Evolutionary conservation across 2,888 invertebrate species (phyloP).

Genomic region (Syrista parreyssii): DNA sequence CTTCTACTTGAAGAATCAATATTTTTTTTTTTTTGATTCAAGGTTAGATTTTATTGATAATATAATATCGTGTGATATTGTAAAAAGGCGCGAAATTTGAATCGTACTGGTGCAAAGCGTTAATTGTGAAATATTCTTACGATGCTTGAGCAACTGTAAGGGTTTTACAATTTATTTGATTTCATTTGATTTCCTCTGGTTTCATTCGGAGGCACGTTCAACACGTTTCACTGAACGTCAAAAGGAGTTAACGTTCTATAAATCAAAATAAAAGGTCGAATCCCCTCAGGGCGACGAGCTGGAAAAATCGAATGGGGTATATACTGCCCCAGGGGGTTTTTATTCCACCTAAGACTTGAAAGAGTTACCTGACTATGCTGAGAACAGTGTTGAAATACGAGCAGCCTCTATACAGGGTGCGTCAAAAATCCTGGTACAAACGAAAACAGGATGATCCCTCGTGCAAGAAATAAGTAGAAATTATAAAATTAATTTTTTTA

Average conservation of each 20-base stretch:
- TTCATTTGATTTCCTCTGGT: slow-evolving; percentile 12
- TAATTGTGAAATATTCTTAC: neutral
- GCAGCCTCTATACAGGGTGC: neutral
- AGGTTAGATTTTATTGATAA: neutral
- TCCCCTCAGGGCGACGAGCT: slow-evolving; percentile 47
- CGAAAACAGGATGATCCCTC: neutral
- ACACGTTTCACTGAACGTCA: slow-evolving; percentile 50
- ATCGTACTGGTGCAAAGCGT: neutral
- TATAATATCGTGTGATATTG: neutral
- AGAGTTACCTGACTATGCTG: slow-evolving; percentile 53
- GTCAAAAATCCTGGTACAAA: neutral
- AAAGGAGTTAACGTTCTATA: slow-evolving; percentile 63
- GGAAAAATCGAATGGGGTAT: slow-evolving; percentile 49
- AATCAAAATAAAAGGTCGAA: slow-evolving; percentile 62
- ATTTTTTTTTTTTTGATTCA: neutral
- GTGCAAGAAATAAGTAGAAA: neutral
- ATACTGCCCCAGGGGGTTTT: neutral
- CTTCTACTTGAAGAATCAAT: neutral
- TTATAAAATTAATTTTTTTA: neutral
- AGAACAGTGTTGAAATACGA: neutral
- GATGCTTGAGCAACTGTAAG: slow-evolving; percentile 14
- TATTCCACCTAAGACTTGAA: slow-evolving; percentile 32
- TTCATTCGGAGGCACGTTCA: slow-evolving; percentile 42
- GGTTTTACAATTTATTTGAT: slow-evolving; percentile 20
- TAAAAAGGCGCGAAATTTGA: no score